These are phyloP conservation scores for Rhingia campestris DNA, from an alignment of 2,888 invertebrate species.

Conservation along the genomic window DNA sequence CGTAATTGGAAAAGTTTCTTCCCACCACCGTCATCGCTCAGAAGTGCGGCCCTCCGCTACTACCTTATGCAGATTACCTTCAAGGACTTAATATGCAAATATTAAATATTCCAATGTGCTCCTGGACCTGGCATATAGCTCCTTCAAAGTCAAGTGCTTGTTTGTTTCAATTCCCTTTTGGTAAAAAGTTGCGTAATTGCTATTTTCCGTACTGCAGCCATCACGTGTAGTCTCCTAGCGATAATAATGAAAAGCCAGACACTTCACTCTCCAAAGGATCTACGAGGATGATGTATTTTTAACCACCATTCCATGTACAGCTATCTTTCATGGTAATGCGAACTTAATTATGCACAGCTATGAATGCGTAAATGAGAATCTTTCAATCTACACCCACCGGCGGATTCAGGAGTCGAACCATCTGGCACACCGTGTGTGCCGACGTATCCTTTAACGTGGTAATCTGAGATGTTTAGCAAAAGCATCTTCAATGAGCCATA, in stretches of 20 bases:
- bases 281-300: conserved; percentile 22
- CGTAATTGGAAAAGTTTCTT: conserved; percentile 37
- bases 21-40: background rate
- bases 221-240: background rate
- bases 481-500: conserved; percentile 19
- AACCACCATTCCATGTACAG: conserved; percentile 7
- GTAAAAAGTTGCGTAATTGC: background rate
- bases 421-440: conserved; percentile 18
- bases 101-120: conserved; percentile 13
- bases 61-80: conserved; percentile 16
- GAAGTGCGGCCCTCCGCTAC: background rate
- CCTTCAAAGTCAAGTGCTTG: background rate
- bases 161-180: background rate
- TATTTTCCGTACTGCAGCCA: conserved; percentile 7
- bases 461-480: conserved; percentile 22
- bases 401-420: conserved; percentile 4
- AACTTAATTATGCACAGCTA: conserved; percentile 38
- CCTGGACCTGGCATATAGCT: background rate
- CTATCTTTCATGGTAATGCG: background rate
- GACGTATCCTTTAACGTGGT: background rate
- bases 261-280: background rate
- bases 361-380: conserved; percentile 23
- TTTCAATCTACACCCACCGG: background rate
- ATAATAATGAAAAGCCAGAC: conserved; percentile 13
- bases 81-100: conserved; percentile 7